These are phyloP conservation scores for Rattus rattus DNA, from an alignment of 2,113 vertebrate species.

Conservation along the genomic window DNA sequence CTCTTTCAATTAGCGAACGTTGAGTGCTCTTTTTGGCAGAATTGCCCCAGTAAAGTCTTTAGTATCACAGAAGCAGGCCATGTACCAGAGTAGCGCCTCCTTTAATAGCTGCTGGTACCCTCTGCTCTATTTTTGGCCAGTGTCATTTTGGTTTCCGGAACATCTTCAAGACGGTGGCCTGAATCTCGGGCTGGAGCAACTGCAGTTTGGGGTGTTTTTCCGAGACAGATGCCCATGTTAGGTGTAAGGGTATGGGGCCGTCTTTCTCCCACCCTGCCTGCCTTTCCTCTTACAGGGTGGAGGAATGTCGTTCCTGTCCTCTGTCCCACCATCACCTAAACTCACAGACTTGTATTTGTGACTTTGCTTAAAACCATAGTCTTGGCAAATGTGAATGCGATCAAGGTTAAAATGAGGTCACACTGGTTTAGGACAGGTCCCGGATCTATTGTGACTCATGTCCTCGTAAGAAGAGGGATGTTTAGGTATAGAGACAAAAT, in stretches of 20 bases:
- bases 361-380: conserved; percentile 13
- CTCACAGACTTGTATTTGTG: not conserved
- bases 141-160: conserved; percentile 46
- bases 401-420: not conserved
- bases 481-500: not conserved
- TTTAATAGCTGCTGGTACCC: conserved; percentile 1
- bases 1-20: conserved; percentile 6
- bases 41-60: conserved; percentile 48
- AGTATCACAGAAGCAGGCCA: conserved; percentile 1
- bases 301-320: not conserved
- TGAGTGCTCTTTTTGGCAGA: conserved; percentile 26
- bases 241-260: not conserved
- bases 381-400: not conserved
- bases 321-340: not conserved
- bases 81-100: not conserved
- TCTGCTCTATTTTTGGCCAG: not conserved
- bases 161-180: not conserved
- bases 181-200: not conserved
- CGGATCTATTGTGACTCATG: not conserved
- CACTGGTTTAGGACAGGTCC: not conserved
- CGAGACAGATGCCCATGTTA: not conserved
- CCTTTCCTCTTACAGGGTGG: not conserved
- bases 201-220: not conserved
- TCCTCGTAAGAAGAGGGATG: not conserved
- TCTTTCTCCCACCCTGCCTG: not conserved